Conservation (phyloP, 1,140 invertebrate genomes). For the Argopecten irradians region DNA sequence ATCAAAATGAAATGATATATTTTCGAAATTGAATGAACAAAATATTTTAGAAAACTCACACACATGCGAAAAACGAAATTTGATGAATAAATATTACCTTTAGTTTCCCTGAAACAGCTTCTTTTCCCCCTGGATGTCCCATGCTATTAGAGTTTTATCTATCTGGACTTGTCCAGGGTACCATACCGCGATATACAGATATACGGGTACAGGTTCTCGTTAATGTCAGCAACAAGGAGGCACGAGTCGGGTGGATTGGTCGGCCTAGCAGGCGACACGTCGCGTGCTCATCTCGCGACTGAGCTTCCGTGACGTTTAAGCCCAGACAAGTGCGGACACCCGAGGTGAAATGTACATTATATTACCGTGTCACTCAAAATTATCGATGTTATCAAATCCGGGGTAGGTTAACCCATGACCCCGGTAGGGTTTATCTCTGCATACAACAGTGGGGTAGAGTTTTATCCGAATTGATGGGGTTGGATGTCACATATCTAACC, state of each 20-base stretch:
- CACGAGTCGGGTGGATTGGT: background rate
- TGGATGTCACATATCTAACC: background rate
- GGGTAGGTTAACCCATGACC: background rate
- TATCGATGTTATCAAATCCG: slow-evolving; percentile 22
- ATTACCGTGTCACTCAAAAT: slow-evolving; percentile 8
- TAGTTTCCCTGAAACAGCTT: background rate
- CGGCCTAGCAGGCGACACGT: background rate
- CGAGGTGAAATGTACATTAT: background rate
- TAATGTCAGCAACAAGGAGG: background rate
- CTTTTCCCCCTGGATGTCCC: background rate
- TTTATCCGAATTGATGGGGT: background rate
- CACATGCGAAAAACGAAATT: too few relatives aligned
- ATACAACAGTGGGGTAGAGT: background rate
- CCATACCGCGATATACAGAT: too few relatives aligned
- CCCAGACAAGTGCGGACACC: slow-evolving; percentile 5
- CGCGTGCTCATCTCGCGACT: background rate
- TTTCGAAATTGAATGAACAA: too few relatives aligned
- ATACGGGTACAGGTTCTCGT: too few relatives aligned
- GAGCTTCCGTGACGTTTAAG: background rate
- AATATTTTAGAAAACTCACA: too few relatives aligned
- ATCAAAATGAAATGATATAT: too few relatives aligned
- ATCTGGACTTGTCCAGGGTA: too few relatives aligned
- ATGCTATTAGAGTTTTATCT: too few relatives aligned
- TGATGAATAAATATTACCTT: background rate
- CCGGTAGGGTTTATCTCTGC: background rate